Evolutionary conservation across 1,140 invertebrate genomes (phyloP).

Genomic region (Luehdorfia chinensis): DNA sequence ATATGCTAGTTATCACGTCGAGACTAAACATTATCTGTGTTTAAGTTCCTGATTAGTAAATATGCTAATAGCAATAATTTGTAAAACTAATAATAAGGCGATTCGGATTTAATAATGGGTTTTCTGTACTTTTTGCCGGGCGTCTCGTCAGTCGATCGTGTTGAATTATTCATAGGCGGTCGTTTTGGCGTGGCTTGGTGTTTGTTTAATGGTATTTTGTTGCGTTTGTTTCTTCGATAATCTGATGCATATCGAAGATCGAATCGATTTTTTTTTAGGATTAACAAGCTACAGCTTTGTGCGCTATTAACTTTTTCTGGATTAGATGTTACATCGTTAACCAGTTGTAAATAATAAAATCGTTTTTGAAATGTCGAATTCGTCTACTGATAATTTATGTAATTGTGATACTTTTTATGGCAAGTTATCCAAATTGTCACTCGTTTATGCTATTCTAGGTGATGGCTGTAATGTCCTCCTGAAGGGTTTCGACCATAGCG

Average conservation of each 20-base stretch:
- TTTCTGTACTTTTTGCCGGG: constrained; percentile 24
- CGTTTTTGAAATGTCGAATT: no score
- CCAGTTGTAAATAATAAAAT: no score
- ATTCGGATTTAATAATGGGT: constrained; percentile 28
- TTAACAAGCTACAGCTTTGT: constrained; percentile 4
- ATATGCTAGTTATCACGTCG: constrained; percentile 1
- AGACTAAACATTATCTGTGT: no score
- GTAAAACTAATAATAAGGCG: constrained; percentile 33
- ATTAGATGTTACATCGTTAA: no score
- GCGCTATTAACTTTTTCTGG: constrained; percentile 1
- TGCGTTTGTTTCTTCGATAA: constrained; percentile 5
- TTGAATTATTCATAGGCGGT: constrained; percentile 32
- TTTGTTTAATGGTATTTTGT: constrained; percentile 13
- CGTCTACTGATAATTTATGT: no score
- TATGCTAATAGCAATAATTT: constrained; percentile 27
- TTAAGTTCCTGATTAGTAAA: constrained; percentile 4
- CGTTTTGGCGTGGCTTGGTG: constrained; percentile 4
- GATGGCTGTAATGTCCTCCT: no score
- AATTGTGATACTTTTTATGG: no score
- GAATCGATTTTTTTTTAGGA: constrained; percentile 11
- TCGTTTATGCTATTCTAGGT: no score
- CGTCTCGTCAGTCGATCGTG: constrained; percentile 23
- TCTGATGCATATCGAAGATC: constrained; percentile 16
- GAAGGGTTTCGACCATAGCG: no score
- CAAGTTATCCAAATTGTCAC: no score